Base-by-base conservation (phyloP, 2,888 invertebrate species). In the Drosophila phalerata region DNA sequence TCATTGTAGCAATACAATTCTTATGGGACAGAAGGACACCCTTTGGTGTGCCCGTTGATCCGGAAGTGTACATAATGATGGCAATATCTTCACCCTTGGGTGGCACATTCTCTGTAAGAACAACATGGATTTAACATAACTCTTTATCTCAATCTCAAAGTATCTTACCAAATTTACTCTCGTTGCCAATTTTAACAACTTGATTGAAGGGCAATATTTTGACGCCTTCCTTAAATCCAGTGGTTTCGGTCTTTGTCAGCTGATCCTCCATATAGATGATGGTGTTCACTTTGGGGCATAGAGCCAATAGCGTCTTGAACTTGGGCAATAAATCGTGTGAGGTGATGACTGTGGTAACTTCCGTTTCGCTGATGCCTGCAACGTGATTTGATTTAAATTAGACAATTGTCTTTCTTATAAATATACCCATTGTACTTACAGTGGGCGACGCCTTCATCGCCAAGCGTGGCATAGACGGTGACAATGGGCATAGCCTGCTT, bases 31-130 rank as follows among this genome's bases (percentile, higher is more conserved):
- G 93, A 19, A 97, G 91, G 13, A 97, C 97, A 87, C 98, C 98
- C 93, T 98, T 98, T 0, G 98, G 98, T 68, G 96, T 95, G 57
- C 98, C 99, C 4, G 99, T 99, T 0, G 98, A 98, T 6, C 99
- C 99, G 82, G 98, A 98, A 2, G 99, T 99, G 94, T 99, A 99
- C 99, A 99, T 99, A 43, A 99, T 96, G 87, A 99, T 97, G 52
- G 99, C 99, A 5, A 96, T 95, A 92, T 99, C 99, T 13, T 95
- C 93, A 6, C 95, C 93, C 6, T 93, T 92, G 1, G 98, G 97
- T 6, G 95, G 94, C 5, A 93, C 93, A 19, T 93, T 91, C 81
- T 94, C 96, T 95, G 64, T 28, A 22, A 8, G 3, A 2, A 19
- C 15, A 6, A 9, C 13, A 38, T 19, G 37, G 19, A 30, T 8